Base-by-base conservation (phyloP, 64 coral and sea anemone genomes). In the Pocillopora damicornis region DNA sequence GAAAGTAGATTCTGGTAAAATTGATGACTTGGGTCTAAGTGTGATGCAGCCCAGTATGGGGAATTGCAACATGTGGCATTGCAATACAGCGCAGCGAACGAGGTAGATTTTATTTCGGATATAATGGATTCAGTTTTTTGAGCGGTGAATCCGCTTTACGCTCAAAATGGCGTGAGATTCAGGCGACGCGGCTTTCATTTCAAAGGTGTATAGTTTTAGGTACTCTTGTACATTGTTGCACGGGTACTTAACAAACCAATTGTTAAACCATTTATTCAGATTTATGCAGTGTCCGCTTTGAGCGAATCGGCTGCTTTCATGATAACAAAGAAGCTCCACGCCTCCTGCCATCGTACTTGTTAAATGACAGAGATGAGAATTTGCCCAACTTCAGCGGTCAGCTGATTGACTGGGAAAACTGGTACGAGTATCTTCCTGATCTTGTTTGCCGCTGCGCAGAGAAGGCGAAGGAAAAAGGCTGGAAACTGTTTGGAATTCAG, bases 361-460 rank as follows among this genome's bases (percentile, higher is more conserved):
- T 91, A 2, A 89, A 37, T 17, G 93, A 95, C 35, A 76, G 93
- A 76, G 93, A 95, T 61, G 65, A 79, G 26, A 83, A 86, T 7
- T n/a, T 79, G 22, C 57, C 58, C 61, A 81, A 78, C 11, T 91
- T 86, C 35, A 95, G 91, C 37, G 93, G 93, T 34, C 78, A 75
- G 30, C 87, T 87, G 26, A 92, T 95, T 30, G 76, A 89, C 37
- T 95, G 90, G 93, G 67, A 75, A 76, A 61, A 95, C 79, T 95
- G 93, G 93, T 75, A 95, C 37, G 57, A 64, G 10, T 88, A 95
- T 77, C 63, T 95, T 15, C 89, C 93, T 25, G 42, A 91, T 12
- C 86, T 95, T 35, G 88, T 91, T 20, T 95, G 93, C 62, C 80
- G 90, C 63, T 95, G 89, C 58, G 93, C 93, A 0, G 86, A 91